These are phyloP conservation scores for Drosophila mayri DNA, from an alignment of 1,140 invertebrate genomes.

Conservation along the genomic window DNA sequence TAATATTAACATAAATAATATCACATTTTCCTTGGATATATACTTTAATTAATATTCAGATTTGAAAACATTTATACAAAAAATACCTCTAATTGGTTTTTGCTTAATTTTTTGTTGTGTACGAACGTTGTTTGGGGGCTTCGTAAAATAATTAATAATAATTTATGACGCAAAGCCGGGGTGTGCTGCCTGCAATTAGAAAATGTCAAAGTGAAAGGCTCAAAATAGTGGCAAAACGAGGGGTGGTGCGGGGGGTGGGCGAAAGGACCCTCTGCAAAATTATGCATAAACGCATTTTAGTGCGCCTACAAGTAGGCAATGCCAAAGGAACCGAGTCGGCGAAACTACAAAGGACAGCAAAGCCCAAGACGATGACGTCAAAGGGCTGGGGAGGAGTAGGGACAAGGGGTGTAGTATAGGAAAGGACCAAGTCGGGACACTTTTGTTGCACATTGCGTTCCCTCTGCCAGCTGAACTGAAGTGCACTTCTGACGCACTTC, in stretches of 20 bases:
- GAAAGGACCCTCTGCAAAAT: slow-evolving; percentile 55
- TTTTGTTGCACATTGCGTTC: slow-evolving; percentile 70
- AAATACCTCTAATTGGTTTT: neutral
- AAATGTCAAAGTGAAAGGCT: slow-evolving; percentile 32
- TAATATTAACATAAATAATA: no score
- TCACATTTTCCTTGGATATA: no score
- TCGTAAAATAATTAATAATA: slow-evolving; percentile 73
- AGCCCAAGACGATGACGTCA: slow-evolving; percentile 35
- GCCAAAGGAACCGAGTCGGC: slow-evolving; percentile 47
- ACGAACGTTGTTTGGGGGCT: neutral
- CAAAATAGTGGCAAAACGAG: slow-evolving; percentile 12
- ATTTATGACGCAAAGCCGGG: slow-evolving; percentile 58
- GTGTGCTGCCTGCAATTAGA: slow-evolving; percentile 65
- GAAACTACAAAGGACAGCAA: slow-evolving; percentile 71
- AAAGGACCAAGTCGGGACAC: slow-evolving; percentile 16
- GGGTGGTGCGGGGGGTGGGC: neutral
- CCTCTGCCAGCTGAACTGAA: slow-evolving; percentile 70
- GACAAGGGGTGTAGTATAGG: neutral
- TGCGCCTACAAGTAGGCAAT: slow-evolving; percentile 80
- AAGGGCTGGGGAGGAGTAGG: neutral
- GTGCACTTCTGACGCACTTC: slow-evolving; percentile 77
- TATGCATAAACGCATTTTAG: slow-evolving; percentile 82
- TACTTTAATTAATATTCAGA: neutral
- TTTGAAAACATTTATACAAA: neutral
- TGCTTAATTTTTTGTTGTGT: slow-evolving; percentile 15